A percentile compares a stretch with the other conserved stretches of the same genome.
Conservation (phyloP, 2,888 invertebrate genomes). For the Nemoura dubitans region DNA sequence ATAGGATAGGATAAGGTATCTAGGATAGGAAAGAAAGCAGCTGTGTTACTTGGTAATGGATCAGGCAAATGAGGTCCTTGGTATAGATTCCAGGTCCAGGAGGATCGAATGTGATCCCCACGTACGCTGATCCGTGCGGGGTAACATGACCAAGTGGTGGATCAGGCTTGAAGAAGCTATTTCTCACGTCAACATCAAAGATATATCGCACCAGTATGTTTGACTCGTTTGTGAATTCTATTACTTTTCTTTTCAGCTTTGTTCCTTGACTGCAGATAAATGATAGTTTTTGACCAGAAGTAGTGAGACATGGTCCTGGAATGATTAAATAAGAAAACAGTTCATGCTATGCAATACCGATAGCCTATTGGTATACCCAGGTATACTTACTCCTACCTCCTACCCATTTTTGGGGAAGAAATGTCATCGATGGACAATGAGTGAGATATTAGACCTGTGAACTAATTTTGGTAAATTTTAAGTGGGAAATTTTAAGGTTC, state of each 20-base stretch:
- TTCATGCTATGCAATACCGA: no score
- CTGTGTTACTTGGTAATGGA: conserved; percentile 10
- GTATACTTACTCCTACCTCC: no score
- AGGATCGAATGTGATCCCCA: conserved; percentile 8
- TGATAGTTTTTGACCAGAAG: background rate
- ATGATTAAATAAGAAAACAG: background rate
- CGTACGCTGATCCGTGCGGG: background rate
- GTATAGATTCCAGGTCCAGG: conserved; percentile 19
- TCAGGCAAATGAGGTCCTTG: background rate
- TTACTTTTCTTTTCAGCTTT: background rate
- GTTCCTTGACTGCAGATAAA: background rate
- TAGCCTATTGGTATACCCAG: no score
- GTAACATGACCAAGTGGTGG: background rate
- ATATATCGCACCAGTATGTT: background rate
- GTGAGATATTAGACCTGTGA: no score
- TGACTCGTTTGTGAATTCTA: conserved; percentile 10
- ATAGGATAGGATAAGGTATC: no score
- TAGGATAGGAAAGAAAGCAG: no score
- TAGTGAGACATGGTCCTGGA: background rate
- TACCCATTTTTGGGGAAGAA: no score
- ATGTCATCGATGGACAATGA: no score
- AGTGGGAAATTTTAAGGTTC: no score
- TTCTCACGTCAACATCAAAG: background rate
- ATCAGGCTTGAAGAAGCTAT: background rate
- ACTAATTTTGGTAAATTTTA: no score